Base-by-base conservation (phyloP, 2,113 vertebrate genomes). In the Ancistrus triradiatus region DNA sequence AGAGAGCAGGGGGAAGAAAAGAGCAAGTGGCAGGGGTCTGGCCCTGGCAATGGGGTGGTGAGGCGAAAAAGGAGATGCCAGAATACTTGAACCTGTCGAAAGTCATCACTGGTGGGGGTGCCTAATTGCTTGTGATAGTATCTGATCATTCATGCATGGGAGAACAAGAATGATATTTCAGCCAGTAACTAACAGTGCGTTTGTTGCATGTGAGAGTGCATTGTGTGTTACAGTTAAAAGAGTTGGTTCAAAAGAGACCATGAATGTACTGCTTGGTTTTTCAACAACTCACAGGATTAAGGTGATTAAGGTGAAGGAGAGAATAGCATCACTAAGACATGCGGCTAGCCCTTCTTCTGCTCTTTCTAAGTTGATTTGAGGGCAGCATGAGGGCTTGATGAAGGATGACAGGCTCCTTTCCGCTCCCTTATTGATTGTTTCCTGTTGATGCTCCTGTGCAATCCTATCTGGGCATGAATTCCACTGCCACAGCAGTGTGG, bases 41-140 rank as follows among this genome's bases (percentile, higher is more conserved):
- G 59, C 57, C 21, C 46, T 63, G 55, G 47, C 72, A 25, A 19
- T 42, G 31, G 42, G 65, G 78, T 68, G 28, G 61, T 60, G 56
- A 40, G 49, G 48, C 21, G 44, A 19, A 48, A 4, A 22, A 35
- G 56, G 21, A 83, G 84, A 85, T 80, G 86, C 87, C 86, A 86
- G 89, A 81, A 85, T 87, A 87, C 88, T 89, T 85, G 82, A 89
- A 88, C 82, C 86, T 92, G 90, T 93, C 88, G 81, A 83, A 84
- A 89, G 84, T 77, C 84, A 91, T 92, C 85, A 80, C 2, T 59
- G 19, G 78, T 74, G 75, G 74, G 71, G 43, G 19, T 75, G 80
- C 82, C 87, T 92, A 92, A 92, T 92, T 90, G 89, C 81, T 82
- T 52, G 75, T 90, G 90, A 90, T 91, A 84, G 89, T 82, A 85